A percentile compares a stretch with the other conserved stretches of the same genome.
Conservation (phyloP, 2,797 vertebrate species). For the Okamejei kenojei region DNA sequence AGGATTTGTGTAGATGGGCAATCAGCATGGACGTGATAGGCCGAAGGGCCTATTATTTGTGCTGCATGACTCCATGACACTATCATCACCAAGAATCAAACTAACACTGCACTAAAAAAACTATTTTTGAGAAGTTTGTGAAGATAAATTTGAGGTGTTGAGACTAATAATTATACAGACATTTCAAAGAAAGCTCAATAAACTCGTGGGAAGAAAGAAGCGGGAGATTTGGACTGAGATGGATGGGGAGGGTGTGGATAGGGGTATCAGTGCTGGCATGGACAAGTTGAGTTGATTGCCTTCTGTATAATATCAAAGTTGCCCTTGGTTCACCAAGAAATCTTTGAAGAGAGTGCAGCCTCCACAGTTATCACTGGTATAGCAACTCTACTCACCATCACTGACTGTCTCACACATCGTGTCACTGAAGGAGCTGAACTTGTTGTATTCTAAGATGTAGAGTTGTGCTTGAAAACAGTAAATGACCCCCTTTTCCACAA, state of each 20-base stretch:
- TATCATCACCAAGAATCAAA: background rate
- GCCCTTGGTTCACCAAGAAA: background rate
- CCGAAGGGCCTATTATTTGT: too few relatives aligned
- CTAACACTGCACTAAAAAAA: too few relatives aligned
- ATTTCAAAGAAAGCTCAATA: background rate
- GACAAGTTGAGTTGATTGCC: background rate
- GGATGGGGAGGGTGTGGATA: background rate
- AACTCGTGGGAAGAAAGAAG: background rate
- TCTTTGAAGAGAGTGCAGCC: background rate
- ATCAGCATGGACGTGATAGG: too few relatives aligned
- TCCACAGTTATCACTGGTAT: background rate
- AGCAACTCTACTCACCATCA: background rate
- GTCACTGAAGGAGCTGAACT: background rate
- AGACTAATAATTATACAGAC: background rate
- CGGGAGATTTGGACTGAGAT: background rate
- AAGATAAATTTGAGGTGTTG: background rate
- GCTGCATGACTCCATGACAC: too few relatives aligned
- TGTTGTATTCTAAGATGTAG: constrained; percentile 9
- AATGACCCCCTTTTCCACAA: background rate
- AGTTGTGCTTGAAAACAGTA: constrained; percentile 31
- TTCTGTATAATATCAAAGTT: background rate
- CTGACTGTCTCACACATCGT: background rate
- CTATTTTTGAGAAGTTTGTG: background rate
- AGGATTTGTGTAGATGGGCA: too few relatives aligned
- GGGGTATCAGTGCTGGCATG: background rate